A percentile compares a stretch with the other conserved stretches of the same genome.
These are phyloP conservation scores for Trachymyrmex septentrionalis DNA, from an alignment of 1,140 invertebrate genomes.

Conservation along the genomic window DNA sequence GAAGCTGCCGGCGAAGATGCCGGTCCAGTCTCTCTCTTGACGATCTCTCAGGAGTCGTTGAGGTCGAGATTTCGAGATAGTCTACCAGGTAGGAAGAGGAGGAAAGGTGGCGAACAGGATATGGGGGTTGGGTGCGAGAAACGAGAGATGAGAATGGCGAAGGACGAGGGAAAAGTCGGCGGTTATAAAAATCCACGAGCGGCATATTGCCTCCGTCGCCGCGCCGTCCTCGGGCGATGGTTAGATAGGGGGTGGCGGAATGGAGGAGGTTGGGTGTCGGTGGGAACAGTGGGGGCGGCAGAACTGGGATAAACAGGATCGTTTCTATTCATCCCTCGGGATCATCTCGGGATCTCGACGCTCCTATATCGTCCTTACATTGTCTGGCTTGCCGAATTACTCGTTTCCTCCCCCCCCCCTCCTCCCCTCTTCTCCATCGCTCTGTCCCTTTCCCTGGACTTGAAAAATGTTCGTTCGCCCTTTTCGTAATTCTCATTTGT, in stretches of 20 bases:
- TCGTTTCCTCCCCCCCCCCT: background rate
- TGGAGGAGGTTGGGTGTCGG: background rate
- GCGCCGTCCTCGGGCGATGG: constrained; percentile 55
- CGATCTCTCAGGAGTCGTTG: constrained; percentile 51
- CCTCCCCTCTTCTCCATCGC: background rate
- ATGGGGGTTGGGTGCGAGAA: background rate
- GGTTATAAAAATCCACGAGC: constrained; percentile 66
- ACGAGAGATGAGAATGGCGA: constrained; percentile 48
- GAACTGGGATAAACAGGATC: constrained; percentile 78
- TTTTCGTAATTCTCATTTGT: constrained; percentile 48
- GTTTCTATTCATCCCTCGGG: constrained; percentile 81
- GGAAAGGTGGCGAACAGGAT: background rate
- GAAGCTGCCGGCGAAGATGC: constrained; percentile 31
- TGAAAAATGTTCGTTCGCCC: constrained; percentile 47
- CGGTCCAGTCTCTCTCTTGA: constrained; percentile 40
- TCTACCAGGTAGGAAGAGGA: constrained; percentile 17
- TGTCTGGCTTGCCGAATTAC: constrained; percentile 67
- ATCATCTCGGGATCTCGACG: constrained; percentile 75
- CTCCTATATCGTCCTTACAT: constrained; percentile 50
- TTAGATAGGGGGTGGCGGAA: background rate
- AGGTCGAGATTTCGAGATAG: constrained; percentile 63
- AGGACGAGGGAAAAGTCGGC: constrained; percentile 40
- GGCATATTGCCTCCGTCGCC: constrained; percentile 65
- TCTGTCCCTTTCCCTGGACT: background rate
- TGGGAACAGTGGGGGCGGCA: background rate